These are phyloP conservation scores for Lepidurus couesii DNA, from an alignment of 1,140 invertebrate species.

Conservation along the genomic window DNA sequence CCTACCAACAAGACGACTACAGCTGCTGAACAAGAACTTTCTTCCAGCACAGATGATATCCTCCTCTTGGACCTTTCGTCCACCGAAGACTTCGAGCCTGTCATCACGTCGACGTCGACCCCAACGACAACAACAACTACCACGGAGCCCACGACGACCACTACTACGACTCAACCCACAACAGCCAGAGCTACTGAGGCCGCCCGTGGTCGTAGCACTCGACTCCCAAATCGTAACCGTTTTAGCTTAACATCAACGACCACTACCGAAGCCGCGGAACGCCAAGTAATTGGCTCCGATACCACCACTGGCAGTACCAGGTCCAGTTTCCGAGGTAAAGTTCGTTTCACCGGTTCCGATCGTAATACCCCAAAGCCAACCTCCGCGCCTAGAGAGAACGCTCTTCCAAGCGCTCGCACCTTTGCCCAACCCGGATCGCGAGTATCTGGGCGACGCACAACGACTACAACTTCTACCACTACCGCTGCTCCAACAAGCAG, in stretches of 20 bases:
- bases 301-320: slow-evolving; percentile 14
- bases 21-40: background rate
- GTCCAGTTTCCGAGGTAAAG: background rate
- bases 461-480: slow-evolving; percentile 18
- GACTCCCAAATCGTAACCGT: background rate
- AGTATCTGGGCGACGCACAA: slow-evolving; percentile 10
- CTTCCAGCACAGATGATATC: background rate
- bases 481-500: background rate
- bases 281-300: background rate
- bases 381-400: background rate
- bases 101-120: background rate
- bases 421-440: background rate
- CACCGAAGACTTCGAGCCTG: background rate
- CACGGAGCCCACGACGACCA: background rate
- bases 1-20: background rate
- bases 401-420: background rate
- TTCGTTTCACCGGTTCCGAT: background rate
- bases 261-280: background rate
- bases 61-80: background rate
- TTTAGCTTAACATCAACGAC: slow-evolving; percentile 13
- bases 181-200: background rate
- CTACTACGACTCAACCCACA: slow-evolving; percentile 23
- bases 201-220: background rate
- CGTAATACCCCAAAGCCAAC: background rate
- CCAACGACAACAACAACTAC: slow-evolving; percentile 23